A percentile compares a stretch with the other conserved stretches of the same genome.
phyloP scores from a whole-genome alignment of 2,797 vertebrate species.

The Octomys mimax region DNA sequence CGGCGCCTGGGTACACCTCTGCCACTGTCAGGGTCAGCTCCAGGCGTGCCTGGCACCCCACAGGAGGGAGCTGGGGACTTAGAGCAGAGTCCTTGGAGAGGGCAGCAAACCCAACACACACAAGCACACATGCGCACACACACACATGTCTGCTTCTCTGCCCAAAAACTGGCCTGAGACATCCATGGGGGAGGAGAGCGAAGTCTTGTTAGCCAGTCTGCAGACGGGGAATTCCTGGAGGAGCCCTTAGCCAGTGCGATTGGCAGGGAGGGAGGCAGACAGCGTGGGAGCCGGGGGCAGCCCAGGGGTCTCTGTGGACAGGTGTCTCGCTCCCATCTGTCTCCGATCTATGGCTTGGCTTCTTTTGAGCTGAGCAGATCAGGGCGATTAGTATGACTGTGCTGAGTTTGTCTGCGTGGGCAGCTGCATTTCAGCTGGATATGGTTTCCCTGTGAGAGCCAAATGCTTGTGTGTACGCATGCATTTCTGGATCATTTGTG shows the following conservation, averaged over 20 bases:
- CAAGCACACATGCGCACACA: neutral
- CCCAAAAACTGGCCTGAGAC: neutral
- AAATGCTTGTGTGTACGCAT: neutral
- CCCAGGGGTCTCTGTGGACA: constrained; percentile 42
- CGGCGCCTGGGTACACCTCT: neutral
- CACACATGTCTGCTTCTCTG: constrained; percentile 28
- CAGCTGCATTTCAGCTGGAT: neutral
- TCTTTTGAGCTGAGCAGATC: neutral
- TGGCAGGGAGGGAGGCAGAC: constrained; percentile 60
- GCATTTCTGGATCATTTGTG: neutral
- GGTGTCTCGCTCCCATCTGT: constrained; percentile 36
- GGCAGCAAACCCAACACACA: neutral
- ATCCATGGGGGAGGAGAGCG: neutral
- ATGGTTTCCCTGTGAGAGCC: neutral
- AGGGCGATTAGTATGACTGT: neutral
- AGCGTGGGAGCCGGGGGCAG: constrained; percentile 37
- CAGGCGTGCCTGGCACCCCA: neutral
- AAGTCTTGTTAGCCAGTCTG: neutral
- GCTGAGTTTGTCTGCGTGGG: neutral
- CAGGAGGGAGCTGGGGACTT: neutral
- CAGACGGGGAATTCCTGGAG: constrained; percentile 68
- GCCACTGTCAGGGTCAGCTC: neutral
- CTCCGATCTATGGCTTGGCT: neutral
- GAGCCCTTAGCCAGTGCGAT: neutral
- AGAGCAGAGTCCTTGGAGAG: constrained; percentile 3